A percentile compares a stretch with the other conserved stretches of the same genome.
These are phyloP conservation scores for Haliaeetus vocifer DNA, from an alignment of 2,797 vertebrate genomes.

Conservation along the genomic window DNA sequence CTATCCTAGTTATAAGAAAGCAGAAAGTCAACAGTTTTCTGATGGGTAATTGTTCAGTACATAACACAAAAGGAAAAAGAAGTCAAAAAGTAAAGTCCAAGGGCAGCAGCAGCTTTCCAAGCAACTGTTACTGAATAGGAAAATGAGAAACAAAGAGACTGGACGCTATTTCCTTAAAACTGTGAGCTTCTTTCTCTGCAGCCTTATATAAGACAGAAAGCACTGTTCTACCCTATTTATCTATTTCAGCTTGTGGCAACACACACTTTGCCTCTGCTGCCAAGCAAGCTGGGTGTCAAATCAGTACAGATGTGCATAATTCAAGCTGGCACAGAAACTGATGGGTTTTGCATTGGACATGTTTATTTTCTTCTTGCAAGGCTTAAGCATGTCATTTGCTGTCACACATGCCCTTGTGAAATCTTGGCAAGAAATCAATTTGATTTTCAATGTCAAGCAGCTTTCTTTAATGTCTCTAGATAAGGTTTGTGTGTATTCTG, in stretches of 20 bases:
- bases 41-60: neutral
- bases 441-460: constrained; percentile 68
- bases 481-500: constrained; percentile 51
- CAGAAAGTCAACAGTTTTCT: neutral
- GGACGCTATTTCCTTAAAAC: neutral
- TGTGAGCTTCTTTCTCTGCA: neutral
- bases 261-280: constrained; percentile 20
- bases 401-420: constrained; percentile 73
- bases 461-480: constrained; percentile 67
- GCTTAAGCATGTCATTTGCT: constrained; percentile 71
- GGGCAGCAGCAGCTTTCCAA: neutral
- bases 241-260: constrained; percentile 56
- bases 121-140: neutral
- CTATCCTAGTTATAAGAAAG: neutral
- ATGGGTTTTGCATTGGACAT: constrained; percentile 68
- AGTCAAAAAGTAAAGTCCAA: neutral
- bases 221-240: constrained; percentile 20
- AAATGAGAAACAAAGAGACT: neutral
- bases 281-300: constrained; percentile 58
- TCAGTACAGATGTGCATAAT: constrained; percentile 71
- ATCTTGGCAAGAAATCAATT: constrained; percentile 78
- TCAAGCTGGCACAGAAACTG: constrained; percentile 68
- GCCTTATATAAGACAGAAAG: neutral
- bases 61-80: neutral
- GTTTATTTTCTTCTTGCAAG: constrained; percentile 75